These are phyloP conservation scores for Casuarius casuarius DNA, from an alignment of 2,113 vertebrate species.

Conservation along the genomic window DNA sequence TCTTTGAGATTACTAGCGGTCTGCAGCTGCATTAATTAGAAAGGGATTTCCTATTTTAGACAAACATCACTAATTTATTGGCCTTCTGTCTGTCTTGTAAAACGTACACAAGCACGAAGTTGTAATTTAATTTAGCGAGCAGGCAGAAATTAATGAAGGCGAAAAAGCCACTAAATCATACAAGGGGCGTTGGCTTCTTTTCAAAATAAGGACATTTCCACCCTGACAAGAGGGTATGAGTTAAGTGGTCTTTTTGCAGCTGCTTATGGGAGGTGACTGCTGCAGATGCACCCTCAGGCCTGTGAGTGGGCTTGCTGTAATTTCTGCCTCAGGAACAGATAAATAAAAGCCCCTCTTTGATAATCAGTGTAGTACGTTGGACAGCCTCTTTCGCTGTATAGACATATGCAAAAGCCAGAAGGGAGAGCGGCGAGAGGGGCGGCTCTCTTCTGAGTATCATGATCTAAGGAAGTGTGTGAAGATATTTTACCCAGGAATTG, in stretches of 20 bases:
- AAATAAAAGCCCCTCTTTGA: not conserved
- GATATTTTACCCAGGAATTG: conserved; percentile 40
- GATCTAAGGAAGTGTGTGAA: not conserved
- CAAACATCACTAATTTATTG: conserved; percentile 10
- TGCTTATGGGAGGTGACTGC: not conserved
- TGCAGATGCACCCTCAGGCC: not conserved
- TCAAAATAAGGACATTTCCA: not conserved
- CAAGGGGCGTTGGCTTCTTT: not conserved
- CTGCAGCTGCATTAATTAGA: conserved; percentile 22
- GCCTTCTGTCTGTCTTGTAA: conserved; percentile 14
- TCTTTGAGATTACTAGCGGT: not conserved
- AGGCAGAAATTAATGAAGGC: not conserved
- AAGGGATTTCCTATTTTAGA: conserved; percentile 12
- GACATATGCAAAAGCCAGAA: not conserved
- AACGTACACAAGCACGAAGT: not conserved
- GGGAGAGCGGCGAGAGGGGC: not conserved
- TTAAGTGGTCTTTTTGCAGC: not conserved
- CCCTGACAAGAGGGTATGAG: not conserved
- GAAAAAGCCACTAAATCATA: not conserved
- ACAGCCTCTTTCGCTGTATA: not conserved
- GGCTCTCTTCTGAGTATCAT: not conserved
- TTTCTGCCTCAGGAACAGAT: not conserved
- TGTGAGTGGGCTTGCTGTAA: not conserved
- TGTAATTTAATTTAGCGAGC: not conserved
- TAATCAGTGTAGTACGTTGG: accelerated